These are phyloP conservation scores for Dermochelys coriacea DNA, from an alignment of 2,797 vertebrate genomes.

Conservation along the genomic window DNA sequence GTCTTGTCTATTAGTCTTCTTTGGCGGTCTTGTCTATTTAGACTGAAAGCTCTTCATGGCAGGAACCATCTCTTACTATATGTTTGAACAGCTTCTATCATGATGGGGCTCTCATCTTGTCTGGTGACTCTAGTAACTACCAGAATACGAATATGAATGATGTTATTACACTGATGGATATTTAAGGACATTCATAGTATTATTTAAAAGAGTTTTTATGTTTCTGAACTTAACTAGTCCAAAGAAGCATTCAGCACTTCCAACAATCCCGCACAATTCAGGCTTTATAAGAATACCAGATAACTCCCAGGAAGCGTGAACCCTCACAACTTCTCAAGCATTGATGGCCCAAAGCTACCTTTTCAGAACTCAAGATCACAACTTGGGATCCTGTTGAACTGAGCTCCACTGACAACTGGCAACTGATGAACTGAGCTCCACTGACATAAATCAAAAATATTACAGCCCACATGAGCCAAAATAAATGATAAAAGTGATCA, in stretches of 20 bases:
- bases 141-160: not conserved
- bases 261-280: not conserved
- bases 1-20: not conserved
- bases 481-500: not conserved
- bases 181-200: not conserved
- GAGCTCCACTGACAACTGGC: not conserved
- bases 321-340: not conserved
- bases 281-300: not conserved
- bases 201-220: not conserved
- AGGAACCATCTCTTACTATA: not conserved
- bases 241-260: not conserved
- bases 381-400: not conserved
- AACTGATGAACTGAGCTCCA: not conserved
- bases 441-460: not conserved
- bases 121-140: not conserved
- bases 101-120: not conserved
- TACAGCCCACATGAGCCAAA: not conserved
- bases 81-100: not conserved
- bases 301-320: not conserved
- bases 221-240: not conserved
- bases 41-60: not conserved
- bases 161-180: rapidly evolving
- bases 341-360: not conserved
- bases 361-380: not conserved
- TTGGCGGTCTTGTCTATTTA: not conserved